These are phyloP conservation scores for Hyles lineata DNA, from an alignment of 2,888 invertebrate species.

Conservation along the genomic window DNA sequence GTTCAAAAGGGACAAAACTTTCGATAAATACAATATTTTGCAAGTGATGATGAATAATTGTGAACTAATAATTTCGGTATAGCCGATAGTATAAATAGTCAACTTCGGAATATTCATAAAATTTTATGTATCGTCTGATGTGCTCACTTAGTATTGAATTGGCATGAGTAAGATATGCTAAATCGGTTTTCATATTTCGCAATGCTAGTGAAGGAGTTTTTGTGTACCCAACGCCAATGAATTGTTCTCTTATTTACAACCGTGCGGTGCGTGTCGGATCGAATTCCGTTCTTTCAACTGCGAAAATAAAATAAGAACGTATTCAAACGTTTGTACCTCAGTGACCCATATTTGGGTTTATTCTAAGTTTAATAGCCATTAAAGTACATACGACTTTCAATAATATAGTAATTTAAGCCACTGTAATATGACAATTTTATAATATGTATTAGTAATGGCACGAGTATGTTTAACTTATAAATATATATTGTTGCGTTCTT, in stretches of 20 bases:
- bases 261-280: slow-evolving; percentile 1
- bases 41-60: background rate
- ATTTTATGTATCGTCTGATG: background rate
- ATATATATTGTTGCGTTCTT: slow-evolving; percentile 23
- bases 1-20: no score
- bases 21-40: background rate
- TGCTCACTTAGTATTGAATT: slow-evolving; percentile 2
- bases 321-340: background rate
- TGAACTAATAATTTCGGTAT: background rate
- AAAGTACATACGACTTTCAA: no score
- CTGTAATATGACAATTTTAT: no score
- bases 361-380: no score
- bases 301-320: background rate
- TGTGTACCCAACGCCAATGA: slow-evolving; percentile 4
- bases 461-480: background rate
- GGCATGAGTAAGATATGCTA: background rate
- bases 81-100: no score
- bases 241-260: slow-evolving; percentile 11
- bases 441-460: background rate
- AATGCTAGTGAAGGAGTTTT: slow-evolving; percentile 1
- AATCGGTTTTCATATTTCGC: background rate
- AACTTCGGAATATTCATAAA: no score
- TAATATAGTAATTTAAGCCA: no score
- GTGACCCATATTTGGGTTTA: background rate
- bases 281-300: background rate